A percentile compares a stretch with the other conserved stretches of the same genome.
These are phyloP conservation scores for Azemiops feae DNA, from an alignment of 2,113 vertebrate species.

Conservation along the genomic window DNA sequence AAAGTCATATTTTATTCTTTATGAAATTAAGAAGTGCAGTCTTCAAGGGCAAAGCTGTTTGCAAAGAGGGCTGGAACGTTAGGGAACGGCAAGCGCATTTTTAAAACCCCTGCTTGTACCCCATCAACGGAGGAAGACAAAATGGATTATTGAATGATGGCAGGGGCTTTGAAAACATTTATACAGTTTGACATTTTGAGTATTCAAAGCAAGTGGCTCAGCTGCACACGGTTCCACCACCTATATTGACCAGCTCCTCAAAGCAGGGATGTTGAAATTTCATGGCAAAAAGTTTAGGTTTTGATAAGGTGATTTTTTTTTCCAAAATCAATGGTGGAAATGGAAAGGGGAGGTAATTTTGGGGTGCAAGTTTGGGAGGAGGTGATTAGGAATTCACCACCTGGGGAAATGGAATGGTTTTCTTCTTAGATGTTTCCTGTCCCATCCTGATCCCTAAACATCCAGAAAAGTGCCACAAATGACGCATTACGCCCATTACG, in stretches of 20 bases:
- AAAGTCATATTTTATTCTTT: conserved; percentile 62
- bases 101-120: background rate
- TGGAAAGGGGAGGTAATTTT: background rate
- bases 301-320: background rate
- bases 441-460: background rate
- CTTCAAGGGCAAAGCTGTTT: conserved; percentile 23
- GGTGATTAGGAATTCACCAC: background rate
- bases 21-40: conserved; percentile 48
- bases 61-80: background rate
- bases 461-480: background rate
- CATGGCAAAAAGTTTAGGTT: background rate
- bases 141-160: background rate
- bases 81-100: conserved; percentile 5
- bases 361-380: background rate
- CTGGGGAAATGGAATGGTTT: background rate
- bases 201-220: background rate
- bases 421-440: background rate
- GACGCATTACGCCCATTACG: background rate
- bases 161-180: background rate
- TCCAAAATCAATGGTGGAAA: background rate
- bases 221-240: background rate
- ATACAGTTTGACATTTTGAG: background rate
- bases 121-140: background rate
- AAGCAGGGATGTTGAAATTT: background rate
- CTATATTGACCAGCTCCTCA: background rate